Evolutionary conservation across 2,888 invertebrate species (phyloP).

Genomic region (Embidobia sp.): DNA sequence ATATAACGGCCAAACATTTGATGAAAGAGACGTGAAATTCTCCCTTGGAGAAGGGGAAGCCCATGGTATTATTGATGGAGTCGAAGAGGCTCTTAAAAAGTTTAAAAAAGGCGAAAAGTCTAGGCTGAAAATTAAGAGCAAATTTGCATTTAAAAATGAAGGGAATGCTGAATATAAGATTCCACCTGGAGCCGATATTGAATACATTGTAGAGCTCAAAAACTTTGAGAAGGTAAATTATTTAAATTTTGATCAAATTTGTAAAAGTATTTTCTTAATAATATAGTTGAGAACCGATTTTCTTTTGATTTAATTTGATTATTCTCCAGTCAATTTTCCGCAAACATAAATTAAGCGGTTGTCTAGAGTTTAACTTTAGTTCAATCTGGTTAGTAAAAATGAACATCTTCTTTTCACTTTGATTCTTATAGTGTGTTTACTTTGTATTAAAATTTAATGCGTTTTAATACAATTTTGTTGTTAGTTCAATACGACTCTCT

Average conservation of each 20-base stretch:
- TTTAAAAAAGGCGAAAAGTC: slow-evolving; percentile 92
- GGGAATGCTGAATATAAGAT: slow-evolving; percentile 88
- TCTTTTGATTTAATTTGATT: too few species aligned
- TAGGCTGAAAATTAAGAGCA: slow-evolving; percentile 87
- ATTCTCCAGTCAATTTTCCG: too few species aligned
- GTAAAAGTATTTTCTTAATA: too few species aligned
- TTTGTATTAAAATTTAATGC: too few species aligned
- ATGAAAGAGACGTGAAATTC: slow-evolving; percentile 92
- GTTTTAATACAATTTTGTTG: too few species aligned
- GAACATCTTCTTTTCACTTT: too few species aligned
- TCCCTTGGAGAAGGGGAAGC: slow-evolving; percentile 92
- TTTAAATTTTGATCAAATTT: neutral
- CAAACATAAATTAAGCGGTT: too few species aligned
- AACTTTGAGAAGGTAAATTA: slow-evolving; percentile 89
- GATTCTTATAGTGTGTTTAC: too few species aligned
- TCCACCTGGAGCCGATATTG: slow-evolving; percentile 89
- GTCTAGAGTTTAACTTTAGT: too few species aligned
- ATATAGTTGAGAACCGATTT: too few species aligned
- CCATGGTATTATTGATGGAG: slow-evolving; percentile 88
- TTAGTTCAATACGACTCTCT: too few species aligned
- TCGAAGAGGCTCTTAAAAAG: slow-evolving; percentile 91
- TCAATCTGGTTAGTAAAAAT: too few species aligned
- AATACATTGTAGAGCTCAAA: slow-evolving; percentile 91
- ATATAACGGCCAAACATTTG: slow-evolving; percentile 87
- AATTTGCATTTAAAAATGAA: slow-evolving; percentile 89